Base-by-base conservation (phyloP, 2,797 vertebrate genomes). In the Neostethus bicornis region DNA sequence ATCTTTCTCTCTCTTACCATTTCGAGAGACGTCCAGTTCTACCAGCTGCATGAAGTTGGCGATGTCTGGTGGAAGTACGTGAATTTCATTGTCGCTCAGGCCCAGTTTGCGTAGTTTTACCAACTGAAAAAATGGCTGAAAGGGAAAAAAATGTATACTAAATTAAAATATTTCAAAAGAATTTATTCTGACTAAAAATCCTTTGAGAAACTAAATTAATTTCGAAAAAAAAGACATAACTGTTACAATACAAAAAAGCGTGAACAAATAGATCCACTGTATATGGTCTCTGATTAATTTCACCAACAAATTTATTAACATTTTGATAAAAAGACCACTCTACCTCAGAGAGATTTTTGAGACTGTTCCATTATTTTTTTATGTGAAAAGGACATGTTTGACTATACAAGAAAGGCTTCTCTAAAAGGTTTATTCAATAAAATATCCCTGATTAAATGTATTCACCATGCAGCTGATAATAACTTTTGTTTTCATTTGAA, bases 21-120 rank as follows among this genome's bases (percentile, higher is more conserved):
- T 99, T 83, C 97, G 92, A 63, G 97, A 99, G 50, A 98, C 88
- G 45, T 99, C 97, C 23, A 99, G 94, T 70, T 99, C 97, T 21
- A 98, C 96, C 53, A 99, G 90, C 83, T 98, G 94, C 94, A 96
- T 96, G 84, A 99, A 96, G 92, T 99, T 98, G 0, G 95, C 95
- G 63, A 99, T 96, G 88, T 99, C 97, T 70, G 96, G 91, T 53
- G 97, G 95, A 75, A 99, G 93, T 11, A 93, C 91, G 70, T 96
- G 96, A 87, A 99, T 97, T 89, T 99, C 97, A 70, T 99, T 99
- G 90, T 99, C 97, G 75, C 97, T 98, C 82, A 99, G 92, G 57
- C 95, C 94, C 57, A 99, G 95, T 85, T 98, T 99, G 84, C 96
- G 91, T 88, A 99, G 92, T 85, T 98, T 98, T 61, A 93, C 89